These are phyloP conservation scores for Aplidium turbinatum DNA, from an alignment of 23 tunicate genomes.

Conservation along the genomic window DNA sequence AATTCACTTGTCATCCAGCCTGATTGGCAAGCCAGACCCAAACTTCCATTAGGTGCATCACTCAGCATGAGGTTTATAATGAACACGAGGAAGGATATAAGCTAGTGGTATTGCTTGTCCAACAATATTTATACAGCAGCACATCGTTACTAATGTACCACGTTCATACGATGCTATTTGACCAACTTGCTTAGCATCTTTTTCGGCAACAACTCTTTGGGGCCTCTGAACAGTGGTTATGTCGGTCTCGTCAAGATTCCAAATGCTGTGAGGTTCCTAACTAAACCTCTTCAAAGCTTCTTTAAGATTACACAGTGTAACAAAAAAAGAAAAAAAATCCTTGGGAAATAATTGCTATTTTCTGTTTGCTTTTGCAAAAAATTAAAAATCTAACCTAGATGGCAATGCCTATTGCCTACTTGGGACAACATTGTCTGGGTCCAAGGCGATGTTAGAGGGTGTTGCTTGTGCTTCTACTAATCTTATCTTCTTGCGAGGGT, in stretches of 20 bases:
- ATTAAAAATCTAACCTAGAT: too few species aligned
- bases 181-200: slow-evolving; percentile 49
- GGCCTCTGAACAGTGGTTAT: slow-evolving; percentile 36
- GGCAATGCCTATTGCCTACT: too few species aligned
- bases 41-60: slow-evolving; percentile 31
- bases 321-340: too few species aligned
- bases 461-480: too few species aligned
- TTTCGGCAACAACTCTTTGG: slow-evolving; percentile 22
- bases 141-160: slow-evolving; percentile 40
- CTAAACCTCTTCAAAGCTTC: not conserved
- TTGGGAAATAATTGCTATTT: too few species aligned
- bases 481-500: too few species aligned
- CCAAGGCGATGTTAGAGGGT: too few species aligned
- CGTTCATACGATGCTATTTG: slow-evolving; percentile 42
- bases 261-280: slow-evolving; percentile 30
- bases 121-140: slow-evolving; percentile 43
- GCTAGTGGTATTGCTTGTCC: slow-evolving; percentile 36
- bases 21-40: slow-evolving; percentile 30
- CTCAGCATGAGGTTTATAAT: slow-evolving; percentile 22
- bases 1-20: slow-evolving; percentile 43
- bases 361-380: too few species aligned
- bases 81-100: slow-evolving; percentile 42
- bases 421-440: too few species aligned
- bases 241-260: slow-evolving; percentile 60
- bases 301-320: slow-evolving; percentile 16